These are phyloP conservation scores for Hypolimnas misippus DNA, from an alignment of 2,888 invertebrate genomes.

Conservation along the genomic window DNA sequence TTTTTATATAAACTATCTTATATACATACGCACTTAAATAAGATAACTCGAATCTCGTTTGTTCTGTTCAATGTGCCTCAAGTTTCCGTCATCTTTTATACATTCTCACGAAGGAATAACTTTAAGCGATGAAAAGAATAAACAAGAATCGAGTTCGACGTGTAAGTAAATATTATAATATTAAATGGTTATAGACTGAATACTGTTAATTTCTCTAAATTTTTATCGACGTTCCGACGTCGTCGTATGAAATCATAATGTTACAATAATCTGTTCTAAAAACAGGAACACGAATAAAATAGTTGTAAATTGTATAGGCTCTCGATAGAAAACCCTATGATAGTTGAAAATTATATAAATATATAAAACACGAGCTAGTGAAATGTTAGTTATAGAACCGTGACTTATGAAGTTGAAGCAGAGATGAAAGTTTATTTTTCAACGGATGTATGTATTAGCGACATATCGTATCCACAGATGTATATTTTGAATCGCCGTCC, in stretches of 20 bases:
- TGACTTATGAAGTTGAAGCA: slow-evolving; percentile 36
- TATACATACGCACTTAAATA: slow-evolving; percentile 27
- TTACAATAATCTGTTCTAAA: slow-evolving; percentile 24
- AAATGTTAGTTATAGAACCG: slow-evolving; percentile 40
- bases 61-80: not conserved
- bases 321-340: slow-evolving; percentile 22
- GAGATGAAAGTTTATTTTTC: slow-evolving; percentile 49
- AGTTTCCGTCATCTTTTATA: not conserved
- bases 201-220: slow-evolving; percentile 66
- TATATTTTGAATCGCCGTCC: slow-evolving; percentile 62
- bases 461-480: slow-evolving; percentile 55
- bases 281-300: slow-evolving; percentile 17
- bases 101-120: not conserved
- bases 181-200: slow-evolving; percentile 70
- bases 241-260: slow-evolving; percentile 21
- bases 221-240: slow-evolving; percentile 29
- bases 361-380: slow-evolving; percentile 40
- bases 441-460: slow-evolving; percentile 47
- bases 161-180: slow-evolving; percentile 45
- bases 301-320: slow-evolving; percentile 34
- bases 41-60: not conserved
- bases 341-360: slow-evolving; percentile 40
- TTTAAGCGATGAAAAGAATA: not conserved
- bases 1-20: slow-evolving; percentile 36
- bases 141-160: slow-evolving; percentile 13